These are phyloP conservation scores for Pseudomyrmex concolor DNA, from an alignment of 1,140 invertebrate species.

Conservation along the genomic window DNA sequence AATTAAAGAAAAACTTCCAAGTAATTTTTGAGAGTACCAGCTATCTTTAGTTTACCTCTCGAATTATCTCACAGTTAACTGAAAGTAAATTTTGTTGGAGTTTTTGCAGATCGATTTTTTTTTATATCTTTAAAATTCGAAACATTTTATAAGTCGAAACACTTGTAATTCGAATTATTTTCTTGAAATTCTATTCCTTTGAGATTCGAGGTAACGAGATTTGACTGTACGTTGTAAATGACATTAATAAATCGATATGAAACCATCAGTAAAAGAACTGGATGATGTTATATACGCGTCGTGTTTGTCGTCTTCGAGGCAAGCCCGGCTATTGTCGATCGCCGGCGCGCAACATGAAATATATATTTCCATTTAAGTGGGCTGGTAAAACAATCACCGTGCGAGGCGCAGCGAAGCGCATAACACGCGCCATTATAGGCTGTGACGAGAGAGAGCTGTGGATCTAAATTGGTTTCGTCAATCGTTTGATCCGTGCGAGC, in stretches of 20 bases:
- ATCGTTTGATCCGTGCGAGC: slow-evolving; percentile 50
- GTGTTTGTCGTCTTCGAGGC: background rate
- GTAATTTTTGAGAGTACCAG: too few relatives aligned
- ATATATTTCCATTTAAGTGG: slow-evolving; percentile 36
- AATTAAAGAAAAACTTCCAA: too few relatives aligned
- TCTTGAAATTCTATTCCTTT: too few relatives aligned
- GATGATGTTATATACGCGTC: background rate
- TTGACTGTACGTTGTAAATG: background rate
- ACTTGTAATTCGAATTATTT: too few relatives aligned
- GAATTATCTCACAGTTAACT: too few relatives aligned
- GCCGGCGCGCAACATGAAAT: slow-evolving; percentile 12
- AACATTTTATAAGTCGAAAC: too few relatives aligned
- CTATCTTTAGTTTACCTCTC: too few relatives aligned
- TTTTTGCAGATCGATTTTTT: too few relatives aligned
- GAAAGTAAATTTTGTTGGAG: too few relatives aligned
- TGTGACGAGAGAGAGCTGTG: slow-evolving; percentile 39
- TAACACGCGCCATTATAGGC: slow-evolving; percentile 44
- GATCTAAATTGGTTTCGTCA: slow-evolving; percentile 67
- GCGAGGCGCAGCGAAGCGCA: slow-evolving; percentile 10
- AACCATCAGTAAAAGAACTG: background rate
- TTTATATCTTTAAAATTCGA: too few relatives aligned
- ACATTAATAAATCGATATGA: background rate
- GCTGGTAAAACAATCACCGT: slow-evolving; percentile 34
- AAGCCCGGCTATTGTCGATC: background rate
- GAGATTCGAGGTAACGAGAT: too few relatives aligned